A percentile compares a stretch with the other conserved stretches of the same genome.
These are phyloP conservation scores for Flexamia atlantica DNA, from an alignment of 2,888 invertebrate species.

Conservation along the genomic window DNA sequence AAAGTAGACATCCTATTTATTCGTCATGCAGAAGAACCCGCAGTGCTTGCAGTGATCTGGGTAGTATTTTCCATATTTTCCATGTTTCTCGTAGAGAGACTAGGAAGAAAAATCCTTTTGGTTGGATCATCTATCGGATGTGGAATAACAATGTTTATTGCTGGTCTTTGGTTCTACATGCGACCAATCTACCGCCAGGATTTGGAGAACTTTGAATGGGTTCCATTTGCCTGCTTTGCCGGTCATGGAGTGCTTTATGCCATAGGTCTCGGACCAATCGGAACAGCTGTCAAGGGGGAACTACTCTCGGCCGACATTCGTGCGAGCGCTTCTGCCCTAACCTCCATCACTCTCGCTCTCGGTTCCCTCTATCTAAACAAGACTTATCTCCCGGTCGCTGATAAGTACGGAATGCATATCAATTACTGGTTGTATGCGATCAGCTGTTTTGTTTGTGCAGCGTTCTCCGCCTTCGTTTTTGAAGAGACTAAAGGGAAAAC, in stretches of 20 bases:
- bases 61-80: constrained; percentile 79
- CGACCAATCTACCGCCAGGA: constrained; percentile 62
- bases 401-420: constrained; percentile 79
- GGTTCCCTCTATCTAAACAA: constrained; percentile 79
- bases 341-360: constrained; percentile 78
- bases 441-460: constrained; percentile 80
- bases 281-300: constrained; percentile 82
- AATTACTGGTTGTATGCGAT: constrained; percentile 82
- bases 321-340: constrained; percentile 79
- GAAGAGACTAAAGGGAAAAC: constrained; percentile 86
- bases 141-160: constrained; percentile 63
- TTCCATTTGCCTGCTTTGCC: constrained; percentile 76
- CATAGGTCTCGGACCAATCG: constrained; percentile 79
- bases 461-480: constrained; percentile 79
- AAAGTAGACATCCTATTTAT: constrained; percentile 75
- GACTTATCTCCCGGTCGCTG: constrained; percentile 79
- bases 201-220: constrained; percentile 65
- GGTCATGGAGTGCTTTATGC: constrained; percentile 80
- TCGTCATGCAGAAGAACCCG: constrained; percentile 77
- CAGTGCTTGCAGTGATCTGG: constrained; percentile 80
- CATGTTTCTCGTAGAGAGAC: constrained; percentile 79
- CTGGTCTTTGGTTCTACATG: constrained; percentile 67
- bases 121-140: constrained; percentile 75
- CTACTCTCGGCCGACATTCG: constrained; percentile 81
- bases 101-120: constrained; percentile 81